A percentile compares a stretch with the other conserved stretches of the same genome.
Evolutionary conservation across 2,797 vertebrate genomes (phyloP).

Genomic region (Poecilia picta): DNA sequence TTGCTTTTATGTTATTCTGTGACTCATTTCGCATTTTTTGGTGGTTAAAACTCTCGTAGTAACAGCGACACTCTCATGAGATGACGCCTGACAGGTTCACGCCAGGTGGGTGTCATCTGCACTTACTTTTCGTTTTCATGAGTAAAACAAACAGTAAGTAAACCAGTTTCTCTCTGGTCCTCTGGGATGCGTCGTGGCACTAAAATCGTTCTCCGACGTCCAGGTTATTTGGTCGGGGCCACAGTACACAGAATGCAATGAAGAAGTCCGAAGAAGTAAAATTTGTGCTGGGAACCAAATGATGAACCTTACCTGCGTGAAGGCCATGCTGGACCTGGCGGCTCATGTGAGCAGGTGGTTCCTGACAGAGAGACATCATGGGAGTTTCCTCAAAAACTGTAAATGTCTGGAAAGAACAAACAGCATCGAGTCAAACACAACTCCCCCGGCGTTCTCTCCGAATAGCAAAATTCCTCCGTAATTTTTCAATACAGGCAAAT

Average conservation of each 20-base stretch:
- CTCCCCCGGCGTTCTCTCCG: background rate
- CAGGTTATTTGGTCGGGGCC: background rate
- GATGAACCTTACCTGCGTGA: slow-evolving; percentile 48
- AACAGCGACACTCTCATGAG: background rate
- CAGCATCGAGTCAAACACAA: background rate
- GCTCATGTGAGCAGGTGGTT: slow-evolving; percentile 14
- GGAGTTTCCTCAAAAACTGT: slow-evolving; percentile 39
- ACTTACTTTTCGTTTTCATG: background rate
- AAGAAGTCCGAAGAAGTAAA: background rate
- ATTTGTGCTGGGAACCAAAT: background rate
- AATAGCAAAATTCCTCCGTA: slow-evolving; percentile 7
- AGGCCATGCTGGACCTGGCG: slow-evolving; percentile 22
- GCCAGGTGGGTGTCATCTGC: background rate
- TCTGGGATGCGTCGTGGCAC: background rate
- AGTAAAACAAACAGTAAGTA: background rate
- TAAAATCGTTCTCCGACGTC: background rate
- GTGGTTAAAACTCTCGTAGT: background rate
- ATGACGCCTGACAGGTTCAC: background rate
- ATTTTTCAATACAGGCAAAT: background rate
- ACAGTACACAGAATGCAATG: background rate
- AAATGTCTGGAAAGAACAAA: slow-evolving; percentile 45
- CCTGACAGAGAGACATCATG: slow-evolving; percentile 23
- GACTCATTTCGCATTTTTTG: slow-evolving; percentile 7
- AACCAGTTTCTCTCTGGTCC: background rate
- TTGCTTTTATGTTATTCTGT: background rate